Conservation (phyloP, 2,113 vertebrate species). For the Labeo rohita region DNA sequence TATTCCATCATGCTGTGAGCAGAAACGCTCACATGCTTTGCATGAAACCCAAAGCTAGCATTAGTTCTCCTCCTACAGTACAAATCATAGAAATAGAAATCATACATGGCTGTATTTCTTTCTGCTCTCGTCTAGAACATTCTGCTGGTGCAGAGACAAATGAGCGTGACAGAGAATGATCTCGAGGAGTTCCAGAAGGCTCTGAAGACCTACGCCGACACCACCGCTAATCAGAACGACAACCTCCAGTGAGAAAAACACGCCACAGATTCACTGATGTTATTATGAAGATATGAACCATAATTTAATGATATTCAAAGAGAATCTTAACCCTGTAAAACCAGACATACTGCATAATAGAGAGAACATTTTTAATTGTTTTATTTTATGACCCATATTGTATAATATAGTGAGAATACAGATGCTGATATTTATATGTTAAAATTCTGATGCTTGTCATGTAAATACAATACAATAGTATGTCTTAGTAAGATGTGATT, state of each 20-base stretch:
- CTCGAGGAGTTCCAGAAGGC: conserved; percentile 84
- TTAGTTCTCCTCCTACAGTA: neutral
- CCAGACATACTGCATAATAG: neutral
- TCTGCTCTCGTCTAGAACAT: conserved; percentile 78
- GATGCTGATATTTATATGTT: no score
- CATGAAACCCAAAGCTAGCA: neutral
- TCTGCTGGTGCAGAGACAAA: conserved; percentile 91
- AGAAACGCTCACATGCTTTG: neutral
- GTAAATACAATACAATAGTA: no score
- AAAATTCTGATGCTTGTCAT: no score
- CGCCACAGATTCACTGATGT: neutral
- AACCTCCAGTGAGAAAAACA: conserved; percentile 87
- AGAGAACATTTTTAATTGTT: neutral
- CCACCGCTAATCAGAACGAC: conserved; percentile 81
- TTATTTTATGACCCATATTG: neutral
- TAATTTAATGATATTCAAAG: neutral
- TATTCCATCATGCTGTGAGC: neutral
- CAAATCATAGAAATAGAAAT: neutral
- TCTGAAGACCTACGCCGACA: conserved; percentile 82
- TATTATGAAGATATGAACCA: neutral
- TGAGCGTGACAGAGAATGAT: conserved; percentile 78
- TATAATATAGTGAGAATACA: neutral
- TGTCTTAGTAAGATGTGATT: no score
- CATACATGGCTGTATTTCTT: neutral
- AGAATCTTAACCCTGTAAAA: neutral